Evolutionary conservation across 2,888 invertebrate species (phyloP).

Genomic region (Tachina fera): DNA sequence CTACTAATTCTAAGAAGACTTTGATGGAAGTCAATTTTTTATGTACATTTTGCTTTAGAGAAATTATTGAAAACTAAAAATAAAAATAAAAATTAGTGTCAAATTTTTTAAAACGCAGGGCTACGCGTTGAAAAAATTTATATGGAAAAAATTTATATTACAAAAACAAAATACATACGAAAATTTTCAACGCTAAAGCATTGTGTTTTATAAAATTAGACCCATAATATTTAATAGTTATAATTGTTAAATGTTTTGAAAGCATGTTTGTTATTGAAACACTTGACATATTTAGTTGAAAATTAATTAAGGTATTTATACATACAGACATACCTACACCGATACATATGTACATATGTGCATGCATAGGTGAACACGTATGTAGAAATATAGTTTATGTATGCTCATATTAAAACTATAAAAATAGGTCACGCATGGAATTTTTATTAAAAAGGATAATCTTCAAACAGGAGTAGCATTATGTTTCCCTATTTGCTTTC

Average conservation of each 20-base stretch:
- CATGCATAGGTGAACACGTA: no score
- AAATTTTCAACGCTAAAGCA: no score
- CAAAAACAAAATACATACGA: no score
- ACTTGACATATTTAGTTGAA: constrained; percentile 3
- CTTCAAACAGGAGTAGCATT: neutral
- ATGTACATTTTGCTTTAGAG: neutral
- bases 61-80: no score
- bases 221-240: neutral
- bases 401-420: neutral
- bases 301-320: neutral
- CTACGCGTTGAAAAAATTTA: no score
- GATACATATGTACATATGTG: no score
- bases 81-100: no score
- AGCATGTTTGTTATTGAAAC: constrained; percentile 5
- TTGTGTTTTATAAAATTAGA: no score
- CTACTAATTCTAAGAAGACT: no score
- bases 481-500: neutral
- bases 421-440: constrained; percentile 5
- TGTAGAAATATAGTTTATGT: neutral
- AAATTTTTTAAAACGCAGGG: no score
- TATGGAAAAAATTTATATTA: no score
- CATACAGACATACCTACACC: neutral
- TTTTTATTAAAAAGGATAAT: constrained; percentile 9
- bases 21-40: neutral
- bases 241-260: neutral